A percentile compares a stretch with the other conserved stretches of the same genome.
Evolutionary conservation across 1,140 invertebrate genomes (phyloP).

Genomic region (Leptoteleia sp.): DNA sequence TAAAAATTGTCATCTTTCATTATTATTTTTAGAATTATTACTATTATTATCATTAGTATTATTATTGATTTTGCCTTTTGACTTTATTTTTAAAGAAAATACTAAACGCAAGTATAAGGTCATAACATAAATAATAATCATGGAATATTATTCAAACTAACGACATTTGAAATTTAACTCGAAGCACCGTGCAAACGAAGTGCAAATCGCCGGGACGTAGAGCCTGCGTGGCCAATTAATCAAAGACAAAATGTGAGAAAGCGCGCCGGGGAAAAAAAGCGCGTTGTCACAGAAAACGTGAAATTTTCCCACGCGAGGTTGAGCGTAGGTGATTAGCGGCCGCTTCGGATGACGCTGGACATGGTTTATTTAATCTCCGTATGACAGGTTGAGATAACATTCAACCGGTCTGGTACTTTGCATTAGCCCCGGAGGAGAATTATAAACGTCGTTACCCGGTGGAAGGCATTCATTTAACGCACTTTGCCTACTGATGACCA

Average conservation of each 20-base stretch:
- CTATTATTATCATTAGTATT: too few species aligned
- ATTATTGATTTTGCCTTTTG: too few species aligned
- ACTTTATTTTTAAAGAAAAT: too few species aligned
- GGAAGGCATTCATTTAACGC: conserved; percentile 63
- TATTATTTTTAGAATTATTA: too few species aligned
- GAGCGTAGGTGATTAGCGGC: conserved; percentile 53
- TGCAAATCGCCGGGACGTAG: neutral
- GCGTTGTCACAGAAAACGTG: conserved; percentile 47
- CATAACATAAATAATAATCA: too few species aligned
- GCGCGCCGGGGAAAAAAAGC: conserved; percentile 6
- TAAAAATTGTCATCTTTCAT: too few species aligned
- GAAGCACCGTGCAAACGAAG: neutral
- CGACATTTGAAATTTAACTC: too few species aligned
- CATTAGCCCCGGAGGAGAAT: conserved; percentile 63
- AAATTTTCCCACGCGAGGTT: conserved; percentile 56
- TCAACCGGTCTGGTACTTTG: conserved; percentile 64
- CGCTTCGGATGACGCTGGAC: conserved; percentile 60
- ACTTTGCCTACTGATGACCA: conserved; percentile 61
- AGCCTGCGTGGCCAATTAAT: conserved; percentile 1
- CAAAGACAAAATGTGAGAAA: conserved; percentile 6
- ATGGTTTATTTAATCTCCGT: conserved; percentile 66
- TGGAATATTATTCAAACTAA: too few species aligned
- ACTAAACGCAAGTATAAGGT: too few species aligned
- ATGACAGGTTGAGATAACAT: conserved; percentile 67
- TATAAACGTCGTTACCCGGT: conserved; percentile 63